Conservation (phyloP, 2,888 invertebrate species). For the Oxycera nigricornis region DNA sequence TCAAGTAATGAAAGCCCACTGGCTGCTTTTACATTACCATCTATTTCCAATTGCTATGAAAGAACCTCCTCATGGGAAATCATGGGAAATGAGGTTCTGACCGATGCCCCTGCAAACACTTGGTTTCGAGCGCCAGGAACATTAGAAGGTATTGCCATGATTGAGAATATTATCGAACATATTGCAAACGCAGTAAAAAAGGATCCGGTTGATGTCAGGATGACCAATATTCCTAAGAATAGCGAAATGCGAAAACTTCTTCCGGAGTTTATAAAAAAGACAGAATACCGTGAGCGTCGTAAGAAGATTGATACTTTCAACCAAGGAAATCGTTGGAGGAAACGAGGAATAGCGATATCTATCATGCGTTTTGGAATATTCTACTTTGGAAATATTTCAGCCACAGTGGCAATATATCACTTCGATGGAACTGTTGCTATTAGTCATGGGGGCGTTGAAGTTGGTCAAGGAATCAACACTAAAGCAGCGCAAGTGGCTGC, state of each 20-base stretch:
- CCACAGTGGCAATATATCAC: constrained; percentile 71
- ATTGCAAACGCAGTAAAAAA: constrained; percentile 63
- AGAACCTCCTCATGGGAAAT: constrained; percentile 68
- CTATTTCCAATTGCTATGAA: constrained; percentile 67
- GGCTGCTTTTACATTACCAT: constrained; percentile 51
- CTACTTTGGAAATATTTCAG: constrained; percentile 59
- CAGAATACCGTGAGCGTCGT: constrained; percentile 65
- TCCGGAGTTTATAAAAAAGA: constrained; percentile 61
- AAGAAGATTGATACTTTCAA: constrained; percentile 67
- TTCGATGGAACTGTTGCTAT: constrained; percentile 73
- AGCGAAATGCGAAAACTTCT: constrained; percentile 59
- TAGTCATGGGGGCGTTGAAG: constrained; percentile 73
- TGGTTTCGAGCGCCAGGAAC: constrained; percentile 68
- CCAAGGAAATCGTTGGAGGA: constrained; percentile 75
- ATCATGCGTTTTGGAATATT: constrained; percentile 69
- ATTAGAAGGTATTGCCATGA: constrained; percentile 66
- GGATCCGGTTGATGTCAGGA: constrained; percentile 66
- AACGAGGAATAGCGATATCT: constrained; percentile 70
- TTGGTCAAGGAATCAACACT: constrained; percentile 83
- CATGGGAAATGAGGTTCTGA: constrained; percentile 70
- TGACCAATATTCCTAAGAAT: constrained; percentile 61
- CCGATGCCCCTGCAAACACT: constrained; percentile 71
- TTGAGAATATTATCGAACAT: constrained; percentile 70
- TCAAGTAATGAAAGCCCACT: constrained; percentile 64
- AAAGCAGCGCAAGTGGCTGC: constrained; percentile 78